Base-by-base conservation (phyloP, 1,140 invertebrate genomes). In the Acromyrmex heyeri region DNA sequence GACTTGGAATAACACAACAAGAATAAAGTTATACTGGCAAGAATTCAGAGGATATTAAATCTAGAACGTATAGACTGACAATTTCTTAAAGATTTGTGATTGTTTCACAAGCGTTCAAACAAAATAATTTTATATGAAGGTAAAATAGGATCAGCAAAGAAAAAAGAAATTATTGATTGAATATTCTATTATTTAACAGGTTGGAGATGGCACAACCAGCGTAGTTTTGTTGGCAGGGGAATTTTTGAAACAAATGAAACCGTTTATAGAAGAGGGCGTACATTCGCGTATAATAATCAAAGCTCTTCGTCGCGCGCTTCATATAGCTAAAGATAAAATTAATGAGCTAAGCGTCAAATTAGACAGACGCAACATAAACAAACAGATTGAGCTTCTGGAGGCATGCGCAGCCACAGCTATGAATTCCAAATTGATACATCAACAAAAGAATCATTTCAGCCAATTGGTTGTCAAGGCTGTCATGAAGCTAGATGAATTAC, bases 381-480 rank as follows among this genome's bases (percentile, higher is more conserved):
- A 98, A 91, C 96, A 97, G 86, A 96, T 98, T 59, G 95, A 96
- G 21, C 95, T 99, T 64, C 95, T 99, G 27, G 97, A 98, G 93
- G 99, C 99, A 95, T 99, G 99, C 95, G 99, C 99, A 0, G 96
- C 97, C 1, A 99, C 99, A 0, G 98, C 99, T 1, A 97, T 99
- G 95, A 99, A 98, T 87, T 99, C 99, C 0, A 99, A 99, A 95
- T 95, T 99, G 82, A 99, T 99, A 92, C 98, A 99, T 92, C 97
- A 98, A 91, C 98, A 99, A 93, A 99, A 99, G 94, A 97, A 97
- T 69, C 99, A 99, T 95, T 99, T 99, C 95, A 97, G 99, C 30
- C 97, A 97, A 92, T 99, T 99, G 97, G 99, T 99, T 10, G 99
- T 99, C 0, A 99, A 99, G 94, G 99, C 99, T 88, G 99, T 99